phyloP scores from a whole-genome alignment of 1,140 invertebrate genomes.

The Brachionus rubens region DNA sequence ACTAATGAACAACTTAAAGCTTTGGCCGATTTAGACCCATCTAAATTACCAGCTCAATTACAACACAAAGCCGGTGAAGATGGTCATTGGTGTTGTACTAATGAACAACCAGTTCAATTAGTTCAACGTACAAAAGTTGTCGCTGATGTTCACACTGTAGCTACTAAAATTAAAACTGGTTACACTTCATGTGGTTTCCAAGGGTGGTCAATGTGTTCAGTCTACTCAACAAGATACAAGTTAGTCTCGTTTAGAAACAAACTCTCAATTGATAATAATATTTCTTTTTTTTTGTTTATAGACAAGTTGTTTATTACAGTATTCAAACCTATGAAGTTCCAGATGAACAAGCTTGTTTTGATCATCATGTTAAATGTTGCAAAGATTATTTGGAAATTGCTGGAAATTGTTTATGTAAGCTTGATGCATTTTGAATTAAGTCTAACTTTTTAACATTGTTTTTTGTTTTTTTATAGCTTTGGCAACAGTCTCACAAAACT shows the following conservation, averaged over 20 bases:
- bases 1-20: conserved; percentile 33
- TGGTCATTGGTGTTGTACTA: conserved; percentile 44
- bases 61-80: conserved; percentile 13
- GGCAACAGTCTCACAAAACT: conserved; percentile 3
- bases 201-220: conserved; percentile 33
- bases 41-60: not conserved
- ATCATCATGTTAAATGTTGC: conserved; percentile 46
- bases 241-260: not conserved
- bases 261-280: not conserved
- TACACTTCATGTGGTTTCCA: conserved; percentile 37
- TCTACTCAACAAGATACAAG: conserved; percentile 42
- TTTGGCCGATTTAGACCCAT: not conserved
- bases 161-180: conserved; percentile 42
- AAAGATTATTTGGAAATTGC: conserved; percentile 14
- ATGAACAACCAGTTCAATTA: conserved; percentile 32
- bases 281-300: no score
- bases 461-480: conserved; percentile 2
- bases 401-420: conserved; percentile 40
- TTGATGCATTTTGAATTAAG: not conserved
- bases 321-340: conserved; percentile 39
- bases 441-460: not conserved
- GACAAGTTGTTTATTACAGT: conserved; percentile 26
- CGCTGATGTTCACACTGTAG: conserved; percentile 20
- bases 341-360: conserved; percentile 44
- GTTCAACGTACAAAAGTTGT: conserved; percentile 35